Percentiles rank a stretch among this genome's conserved stretches.
phyloP scores from a whole-genome alignment of 2,888 invertebrate species.

The Plebejus melissa region DNA sequence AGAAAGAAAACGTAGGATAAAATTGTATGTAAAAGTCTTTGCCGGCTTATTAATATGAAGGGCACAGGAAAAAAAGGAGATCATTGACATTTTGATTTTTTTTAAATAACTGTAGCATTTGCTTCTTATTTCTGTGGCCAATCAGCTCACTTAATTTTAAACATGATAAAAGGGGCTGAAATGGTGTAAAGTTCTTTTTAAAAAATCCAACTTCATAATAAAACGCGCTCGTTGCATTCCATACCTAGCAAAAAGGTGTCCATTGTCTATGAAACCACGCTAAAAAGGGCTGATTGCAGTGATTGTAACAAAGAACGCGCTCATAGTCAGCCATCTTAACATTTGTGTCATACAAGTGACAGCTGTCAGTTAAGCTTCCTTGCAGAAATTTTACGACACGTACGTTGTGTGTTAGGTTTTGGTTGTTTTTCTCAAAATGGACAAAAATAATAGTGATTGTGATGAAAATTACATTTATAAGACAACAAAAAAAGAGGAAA shows the following conservation, averaged over 20 bases:
- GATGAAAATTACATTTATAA: conserved; percentile 32
- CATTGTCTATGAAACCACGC: conserved; percentile 23
- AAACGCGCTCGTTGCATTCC: conserved; percentile 11
- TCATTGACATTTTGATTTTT: background rate
- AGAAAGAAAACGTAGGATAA: background rate
- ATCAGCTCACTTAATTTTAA: conserved; percentile 1
- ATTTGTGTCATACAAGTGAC: background rate
- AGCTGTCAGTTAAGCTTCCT: too few species aligned
- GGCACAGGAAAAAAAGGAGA: background rate
- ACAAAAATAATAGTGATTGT: conserved; percentile 31
- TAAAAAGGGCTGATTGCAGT: conserved; percentile 16
- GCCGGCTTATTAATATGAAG: background rate
- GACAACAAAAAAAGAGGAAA: conserved; percentile 34
- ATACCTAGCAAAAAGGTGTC: conserved; percentile 1
- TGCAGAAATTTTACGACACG: conserved; percentile 1
- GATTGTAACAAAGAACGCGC: conserved; percentile 16
- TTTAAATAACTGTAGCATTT: background rate
- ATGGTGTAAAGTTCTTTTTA: background rate
- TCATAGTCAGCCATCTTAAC: conserved; percentile 13
- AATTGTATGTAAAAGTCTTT: background rate
- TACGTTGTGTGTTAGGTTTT: background rate
- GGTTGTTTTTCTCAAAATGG: conserved; percentile 22
- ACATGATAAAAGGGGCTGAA: conserved; percentile 11
- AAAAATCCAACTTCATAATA: conserved; percentile 1
- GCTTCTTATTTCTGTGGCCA: conserved; percentile 8